Evolutionary conservation across 35 echinoderm and acorn worm genomes (phyloP), one percentile per base, ranked within the genome.

Genomic region (Amphiura filiformis): DNA sequence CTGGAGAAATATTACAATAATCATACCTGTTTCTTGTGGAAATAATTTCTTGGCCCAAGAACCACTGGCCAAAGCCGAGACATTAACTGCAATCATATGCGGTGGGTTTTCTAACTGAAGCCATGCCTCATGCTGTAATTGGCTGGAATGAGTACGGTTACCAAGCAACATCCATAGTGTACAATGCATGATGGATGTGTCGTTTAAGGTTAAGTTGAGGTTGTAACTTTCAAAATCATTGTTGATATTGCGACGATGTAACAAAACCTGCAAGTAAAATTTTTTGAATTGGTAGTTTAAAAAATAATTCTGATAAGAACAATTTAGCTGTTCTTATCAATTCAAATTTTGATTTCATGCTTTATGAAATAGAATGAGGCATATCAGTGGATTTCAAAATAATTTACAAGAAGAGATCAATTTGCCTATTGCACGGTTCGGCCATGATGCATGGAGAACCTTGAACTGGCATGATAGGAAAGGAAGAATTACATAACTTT

Each of bases 131-230:
- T 89, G 92, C 40, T 84, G 92, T 5, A 93, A 76, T 32, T 89
- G 34, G 35, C 79, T 84, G 31, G 87, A 89, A 26, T 34, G 65
- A 17, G 81, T 84, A 22, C 44, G 65, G 84, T 93, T 89, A 44
- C 84, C 87, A 38, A 93, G 92, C 83, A 93, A 89, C 70, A 93
- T 31, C 82, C 86, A 88, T 47, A 93, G 78, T 1, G 37, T 93
- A 49, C 87, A 79, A 52, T 32, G 78, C 28, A 84, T 77, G 47
- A 93, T 42, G 26, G 56, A 65, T 0, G 92, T 75, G 34, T 93
- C 87, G 37, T 89, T 80, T 31, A 93, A 17, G 32, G 92, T 89
- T 35, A 93, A 76, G 82, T 93, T 93, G 86, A 65, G 85, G 28
- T 93, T 81, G 57, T 89, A 75, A 32, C 38, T 76, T 34, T 84